These are phyloP conservation scores for Catharus minimus DNA, from an alignment of 2,113 vertebrate genomes.

Conservation along the genomic window DNA sequence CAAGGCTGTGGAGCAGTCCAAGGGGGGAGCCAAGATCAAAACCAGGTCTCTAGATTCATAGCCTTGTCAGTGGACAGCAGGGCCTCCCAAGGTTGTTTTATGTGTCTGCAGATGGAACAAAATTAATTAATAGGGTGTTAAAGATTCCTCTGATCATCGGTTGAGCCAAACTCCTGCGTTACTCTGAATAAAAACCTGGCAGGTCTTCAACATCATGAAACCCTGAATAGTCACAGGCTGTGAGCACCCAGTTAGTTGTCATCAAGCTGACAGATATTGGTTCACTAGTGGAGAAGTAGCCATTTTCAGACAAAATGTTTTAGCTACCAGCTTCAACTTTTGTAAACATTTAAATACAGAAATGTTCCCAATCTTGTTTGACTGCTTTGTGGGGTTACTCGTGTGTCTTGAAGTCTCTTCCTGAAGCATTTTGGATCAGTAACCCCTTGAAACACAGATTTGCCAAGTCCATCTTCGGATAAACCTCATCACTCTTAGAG, in stretches of 20 bases:
- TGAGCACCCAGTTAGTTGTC: background rate
- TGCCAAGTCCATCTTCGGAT: background rate
- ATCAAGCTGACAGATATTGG: background rate
- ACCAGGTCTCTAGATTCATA: background rate
- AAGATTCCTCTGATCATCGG: background rate
- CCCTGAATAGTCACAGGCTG: background rate
- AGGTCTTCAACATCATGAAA: background rate
- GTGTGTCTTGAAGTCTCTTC: background rate
- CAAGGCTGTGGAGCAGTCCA: background rate
- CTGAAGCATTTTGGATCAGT: background rate
- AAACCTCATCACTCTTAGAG: conserved; percentile 22
- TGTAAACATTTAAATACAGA: background rate
- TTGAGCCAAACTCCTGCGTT: background rate
- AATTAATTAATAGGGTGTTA: background rate
- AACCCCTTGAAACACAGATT: background rate
- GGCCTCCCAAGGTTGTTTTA: background rate
- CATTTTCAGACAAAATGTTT: background rate
- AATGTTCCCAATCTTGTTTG: background rate
- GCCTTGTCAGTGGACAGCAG: background rate
- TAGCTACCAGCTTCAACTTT: background rate
- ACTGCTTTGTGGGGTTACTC: background rate
- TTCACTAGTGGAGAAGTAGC: background rate
- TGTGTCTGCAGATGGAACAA: background rate
- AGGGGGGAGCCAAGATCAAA: background rate
- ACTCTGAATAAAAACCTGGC: background rate